A percentile compares a stretch with the other conserved stretches of the same genome.
Evolutionary conservation across 2,113 vertebrate species (phyloP).

Genomic region (Promerops cafer): DNA sequence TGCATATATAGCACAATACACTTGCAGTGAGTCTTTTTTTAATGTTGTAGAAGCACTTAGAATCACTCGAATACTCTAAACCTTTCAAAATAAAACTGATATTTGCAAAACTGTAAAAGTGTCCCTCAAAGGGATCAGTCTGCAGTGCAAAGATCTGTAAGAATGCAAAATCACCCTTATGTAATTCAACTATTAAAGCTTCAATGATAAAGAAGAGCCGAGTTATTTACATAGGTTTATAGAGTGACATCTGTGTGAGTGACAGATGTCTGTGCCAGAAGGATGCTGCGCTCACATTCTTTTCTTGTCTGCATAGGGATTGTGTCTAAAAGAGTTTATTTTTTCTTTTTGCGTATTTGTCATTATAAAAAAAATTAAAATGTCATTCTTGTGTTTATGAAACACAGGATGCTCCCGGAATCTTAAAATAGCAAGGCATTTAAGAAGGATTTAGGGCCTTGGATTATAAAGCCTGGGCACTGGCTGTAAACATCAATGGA

Average conservation of each 20-base stretch:
- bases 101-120: not conserved
- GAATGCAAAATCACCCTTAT: conserved; percentile 33
- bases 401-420: conserved; percentile 30
- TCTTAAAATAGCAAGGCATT: conserved; percentile 7
- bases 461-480: conserved; percentile 43
- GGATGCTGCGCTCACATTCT: conserved; percentile 44
- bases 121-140: not conserved
- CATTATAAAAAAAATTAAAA: conserved; percentile 68
- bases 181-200: conserved; percentile 3
- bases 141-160: not conserved
- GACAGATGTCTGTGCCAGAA: conserved; percentile 72
- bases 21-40: not conserved
- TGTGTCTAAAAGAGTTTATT: conserved; percentile 43
- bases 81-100: not conserved
- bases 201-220: not conserved
- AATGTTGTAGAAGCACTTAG: not conserved
- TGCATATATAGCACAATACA: conserved; percentile 55
- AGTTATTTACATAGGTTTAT: conserved; percentile 47
- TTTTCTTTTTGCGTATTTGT: conserved; percentile 53
- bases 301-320: conserved; percentile 34
- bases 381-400: conserved; percentile 65
- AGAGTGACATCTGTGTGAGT: conserved; percentile 61
- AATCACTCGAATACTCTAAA: not conserved
- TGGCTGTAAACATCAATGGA: conserved; percentile 37
- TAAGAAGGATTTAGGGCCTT: conserved; percentile 29